Evolutionary conservation across 2,797 vertebrate genomes (phyloP).

Genomic region (Rhincodon typus): DNA sequence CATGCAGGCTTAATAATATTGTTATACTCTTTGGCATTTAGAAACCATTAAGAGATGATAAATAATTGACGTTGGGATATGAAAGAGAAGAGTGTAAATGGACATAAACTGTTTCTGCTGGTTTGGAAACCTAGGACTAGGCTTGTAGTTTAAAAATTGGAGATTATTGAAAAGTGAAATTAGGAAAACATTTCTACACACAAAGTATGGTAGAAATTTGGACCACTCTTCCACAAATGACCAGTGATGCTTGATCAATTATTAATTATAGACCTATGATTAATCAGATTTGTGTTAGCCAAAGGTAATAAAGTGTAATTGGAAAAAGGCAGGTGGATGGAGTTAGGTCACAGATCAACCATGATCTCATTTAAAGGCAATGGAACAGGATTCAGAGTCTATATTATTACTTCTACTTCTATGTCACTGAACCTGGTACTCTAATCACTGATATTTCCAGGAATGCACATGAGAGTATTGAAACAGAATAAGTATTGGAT

Average conservation of each 20-base stretch:
- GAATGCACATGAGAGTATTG: background rate
- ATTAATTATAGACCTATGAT: background rate
- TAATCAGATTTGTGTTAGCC: background rate
- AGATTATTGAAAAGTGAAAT: background rate
- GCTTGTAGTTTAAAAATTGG: background rate
- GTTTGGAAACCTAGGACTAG: background rate
- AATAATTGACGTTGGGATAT: background rate
- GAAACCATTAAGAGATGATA: background rate
- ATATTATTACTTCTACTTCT: background rate
- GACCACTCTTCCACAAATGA: background rate
- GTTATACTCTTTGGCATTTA: background rate
- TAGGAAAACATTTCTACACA: background rate
- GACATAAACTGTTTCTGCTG: background rate
- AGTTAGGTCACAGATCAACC: background rate
- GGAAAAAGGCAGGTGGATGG: background rate
- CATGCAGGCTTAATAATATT: background rate
- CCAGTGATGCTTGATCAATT: background rate
- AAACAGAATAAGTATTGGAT: background rate
- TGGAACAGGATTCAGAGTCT: background rate
- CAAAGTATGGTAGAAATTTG: background rate
- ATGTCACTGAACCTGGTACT: background rate
- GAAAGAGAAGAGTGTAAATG: background rate
- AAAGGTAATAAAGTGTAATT: background rate
- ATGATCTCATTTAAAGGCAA: background rate
- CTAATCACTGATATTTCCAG: background rate